Conservation (phyloP, 2,797 vertebrate genomes). For the Harpagifer antarcticus region DNA sequence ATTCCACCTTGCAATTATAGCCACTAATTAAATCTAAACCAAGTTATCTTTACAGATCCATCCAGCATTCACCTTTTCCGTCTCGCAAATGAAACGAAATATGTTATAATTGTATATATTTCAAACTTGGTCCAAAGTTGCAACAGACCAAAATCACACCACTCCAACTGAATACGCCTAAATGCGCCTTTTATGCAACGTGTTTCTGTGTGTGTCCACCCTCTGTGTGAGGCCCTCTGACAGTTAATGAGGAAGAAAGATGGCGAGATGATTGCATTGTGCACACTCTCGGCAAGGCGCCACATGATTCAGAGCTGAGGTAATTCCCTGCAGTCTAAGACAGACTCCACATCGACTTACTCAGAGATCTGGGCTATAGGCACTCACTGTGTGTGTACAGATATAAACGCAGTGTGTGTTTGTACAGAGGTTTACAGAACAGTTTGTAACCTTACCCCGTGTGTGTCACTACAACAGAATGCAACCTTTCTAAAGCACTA, state of each 20-base stretch:
- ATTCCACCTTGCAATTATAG: not conserved
- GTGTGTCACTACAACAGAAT: slow-evolving; percentile 21
- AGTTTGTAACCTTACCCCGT: not conserved
- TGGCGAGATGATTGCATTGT: slow-evolving; percentile 75
- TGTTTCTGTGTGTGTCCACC: slow-evolving; percentile 43
- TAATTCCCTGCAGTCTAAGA: slow-evolving; percentile 74
- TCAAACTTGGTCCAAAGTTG: not conserved
- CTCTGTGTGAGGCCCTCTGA: slow-evolving; percentile 72
- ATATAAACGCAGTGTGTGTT: slow-evolving; percentile 25
- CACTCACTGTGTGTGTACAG: slow-evolving; percentile 13
- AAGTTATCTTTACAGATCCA: too few relatives aligned
- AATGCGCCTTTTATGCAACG: slow-evolving; percentile 31
- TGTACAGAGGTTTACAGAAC: slow-evolving; percentile 12
- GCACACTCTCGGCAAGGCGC: slow-evolving; percentile 69
- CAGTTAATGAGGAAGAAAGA: slow-evolving; percentile 75
- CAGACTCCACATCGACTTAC: slow-evolving; percentile 64
- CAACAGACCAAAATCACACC: not conserved
- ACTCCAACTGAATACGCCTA: not conserved
- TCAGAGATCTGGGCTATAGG: slow-evolving; percentile 60
- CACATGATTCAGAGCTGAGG: slow-evolving; percentile 81
- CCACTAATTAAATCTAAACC: not conserved
- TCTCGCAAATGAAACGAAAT: not conserved
- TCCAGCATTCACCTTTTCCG: not conserved
- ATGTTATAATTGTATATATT: not conserved
- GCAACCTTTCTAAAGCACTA: slow-evolving; percentile 6